Evolutionary conservation across 2,797 vertebrate genomes (phyloP).

Genomic region (Antrozous pallidus): DNA sequence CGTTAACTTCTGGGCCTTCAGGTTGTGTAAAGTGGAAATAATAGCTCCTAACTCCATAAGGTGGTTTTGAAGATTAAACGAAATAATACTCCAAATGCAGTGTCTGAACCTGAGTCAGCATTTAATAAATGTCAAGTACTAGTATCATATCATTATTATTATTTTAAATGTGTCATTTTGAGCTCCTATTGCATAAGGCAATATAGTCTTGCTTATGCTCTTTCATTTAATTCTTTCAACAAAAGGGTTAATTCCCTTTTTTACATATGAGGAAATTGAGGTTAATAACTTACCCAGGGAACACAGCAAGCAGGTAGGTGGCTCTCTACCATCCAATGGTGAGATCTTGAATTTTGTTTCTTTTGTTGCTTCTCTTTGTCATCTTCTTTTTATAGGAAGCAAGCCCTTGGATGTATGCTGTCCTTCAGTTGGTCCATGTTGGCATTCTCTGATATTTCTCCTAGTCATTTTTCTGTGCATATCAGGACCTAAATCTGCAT

Average conservation of each 20-base stretch:
- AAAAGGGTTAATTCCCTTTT: background rate
- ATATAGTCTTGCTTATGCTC: background rate
- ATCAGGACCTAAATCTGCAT: background rate
- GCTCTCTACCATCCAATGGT: no score
- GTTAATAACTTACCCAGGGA: background rate
- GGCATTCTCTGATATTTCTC: background rate
- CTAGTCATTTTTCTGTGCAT: background rate
- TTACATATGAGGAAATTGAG: background rate
- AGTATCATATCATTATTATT: background rate
- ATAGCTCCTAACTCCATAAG: background rate
- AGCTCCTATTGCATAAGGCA: background rate
- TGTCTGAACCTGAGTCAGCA: background rate
- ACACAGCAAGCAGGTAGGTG: no score
- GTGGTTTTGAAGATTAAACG: background rate
- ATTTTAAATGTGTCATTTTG: background rate
- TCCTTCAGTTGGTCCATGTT: background rate
- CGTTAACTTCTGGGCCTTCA: background rate
- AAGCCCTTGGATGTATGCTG: fast-evolving
- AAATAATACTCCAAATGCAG: background rate
- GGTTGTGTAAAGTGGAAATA: background rate
- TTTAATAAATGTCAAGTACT: background rate
- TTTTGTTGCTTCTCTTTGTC: background rate
- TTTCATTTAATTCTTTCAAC: background rate
- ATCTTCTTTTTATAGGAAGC: background rate
- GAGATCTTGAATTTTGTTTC: background rate